Base-by-base conservation (phyloP, 2,113 vertebrate species). In the Paradoxurus hermaphroditus region DNA sequence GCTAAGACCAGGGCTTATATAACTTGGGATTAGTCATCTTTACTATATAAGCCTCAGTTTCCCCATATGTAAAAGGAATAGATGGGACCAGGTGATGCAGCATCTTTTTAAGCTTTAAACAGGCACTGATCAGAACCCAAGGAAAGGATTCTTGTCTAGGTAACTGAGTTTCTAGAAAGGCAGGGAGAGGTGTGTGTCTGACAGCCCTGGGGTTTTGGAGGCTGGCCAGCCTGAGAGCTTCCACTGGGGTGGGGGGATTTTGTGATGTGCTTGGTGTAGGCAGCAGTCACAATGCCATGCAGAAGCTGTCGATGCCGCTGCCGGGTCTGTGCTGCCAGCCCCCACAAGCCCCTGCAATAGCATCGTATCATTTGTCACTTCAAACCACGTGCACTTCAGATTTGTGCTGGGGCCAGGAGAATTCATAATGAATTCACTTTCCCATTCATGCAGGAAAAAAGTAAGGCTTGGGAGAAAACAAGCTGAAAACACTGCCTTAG, bases 371-470 rank as follows among this genome's bases (percentile, higher is more conserved):
- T 95, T 95, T 92, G 85, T 94, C 94, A 90, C 82, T 96, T 96
- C 83, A 95, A 95, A 90, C 25, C 44, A 51, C 75, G 84, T 86
- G 83, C 51, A 68, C 87, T 90, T 56, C 39, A 31, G 39, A 62
- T 97, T 62, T 90, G 81, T 70, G 56, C 84, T 72, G 18, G 36
- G 96, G 95, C 87, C 79, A 79, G 49, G 41, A 39, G 84, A 94
- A 97, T 97, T 95, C 56, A 70, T 83, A 94, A 84, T 72, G 49
- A 97, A 92, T 87, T 78, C 83, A 93, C 56, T 85, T 92, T 92
- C 84, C 63, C 87, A 95, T 94, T 94, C 94, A 92, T 81, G 81
- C 15, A 68, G 67, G 78, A 93, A 96, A 86, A 81, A 90, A 92
- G 79, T 62, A 75, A 85, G 39, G 4, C 70, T 90, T 56, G 34